Conservation (phyloP, 2,113 vertebrate species). For the Myrmecobius fasciatus region DNA sequence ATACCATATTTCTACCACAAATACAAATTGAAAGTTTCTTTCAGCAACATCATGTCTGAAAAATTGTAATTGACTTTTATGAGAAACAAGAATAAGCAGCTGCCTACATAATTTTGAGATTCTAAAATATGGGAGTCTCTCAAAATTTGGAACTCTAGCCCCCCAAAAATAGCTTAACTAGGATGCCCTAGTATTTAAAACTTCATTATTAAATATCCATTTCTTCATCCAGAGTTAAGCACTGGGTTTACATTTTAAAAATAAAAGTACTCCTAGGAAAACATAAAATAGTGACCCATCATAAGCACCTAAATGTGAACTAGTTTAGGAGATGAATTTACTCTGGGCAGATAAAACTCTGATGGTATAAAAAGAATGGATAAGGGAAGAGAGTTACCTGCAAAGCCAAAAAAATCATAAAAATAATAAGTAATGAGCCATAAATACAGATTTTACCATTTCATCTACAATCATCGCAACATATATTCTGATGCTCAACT, state of each 20-base stretch:
- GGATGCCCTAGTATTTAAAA: neutral
- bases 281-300: neutral
- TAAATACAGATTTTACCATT: no score
- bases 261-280: neutral
- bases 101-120: neutral
- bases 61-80: neutral
- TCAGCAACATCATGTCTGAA: neutral
- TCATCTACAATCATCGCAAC: no score
- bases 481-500: no score
- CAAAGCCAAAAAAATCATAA: no score
- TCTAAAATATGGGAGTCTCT: neutral
- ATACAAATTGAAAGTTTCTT: neutral
- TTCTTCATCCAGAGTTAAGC: slow-evolving; percentile 5
- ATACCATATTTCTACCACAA: neutral
- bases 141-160: neutral
- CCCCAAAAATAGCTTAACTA: neutral
- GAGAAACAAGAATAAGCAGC: accelerated
- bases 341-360: slow-evolving; percentile 36
- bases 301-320: neutral
- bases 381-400: no score
- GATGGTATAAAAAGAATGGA: neutral
- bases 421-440: no score
- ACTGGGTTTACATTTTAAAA: neutral
- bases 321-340: slow-evolving; percentile 35
- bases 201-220: neutral